Base-by-base conservation (phyloP, 1,140 invertebrate species). In the Psilanteris sp. region DNA sequence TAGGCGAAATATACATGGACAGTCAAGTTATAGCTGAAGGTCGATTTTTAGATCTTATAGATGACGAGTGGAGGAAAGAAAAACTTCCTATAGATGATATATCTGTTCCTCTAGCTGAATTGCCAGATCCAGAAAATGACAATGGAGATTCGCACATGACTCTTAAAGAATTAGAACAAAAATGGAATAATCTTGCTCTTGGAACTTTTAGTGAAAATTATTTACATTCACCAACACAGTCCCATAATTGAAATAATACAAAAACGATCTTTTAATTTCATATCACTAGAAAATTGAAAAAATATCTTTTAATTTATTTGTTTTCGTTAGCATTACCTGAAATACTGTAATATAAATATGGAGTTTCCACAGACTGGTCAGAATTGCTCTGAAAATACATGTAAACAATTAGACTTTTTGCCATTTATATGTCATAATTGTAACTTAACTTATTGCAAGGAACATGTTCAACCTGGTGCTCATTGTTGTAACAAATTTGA, bases 41-140 rank as follows among this genome's bases (percentile, higher is more conserved):
- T 70, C 91, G 93, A 62, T 89, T 97, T 43, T 91, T 96, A 74
- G 96, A 97, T 83, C 89, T 98, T 59, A 94, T 98, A 43, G 96
- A 98, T 86, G 93, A 96, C 72, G 91, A 92, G 76, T 98, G 97
- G 97, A 90, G 94, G 59, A 92, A 92, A 74, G 96, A 98, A 81
- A 91, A 93, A 73, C 87, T 98, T 20, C 96, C 96, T 8, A 91
- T 94, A 78, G 96, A 98, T 83, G 96, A 98, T 80, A 96, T 98
- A 78, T 89, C 91, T 52, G 96, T 98, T 6, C 96, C 97, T 5
- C 80, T 93, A 31, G 91, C 93, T 74, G 96, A 98, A 89, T 88
- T 98, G 18, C 95, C 96, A 3, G 96, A 98, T 89, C 95, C 95
- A 1, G 97, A 98, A 86, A 96, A 96, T 16, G 96, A 98, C 83